phyloP scores from a whole-genome alignment of 2,113 vertebrate species.

The Podocnemis expansa region DNA sequence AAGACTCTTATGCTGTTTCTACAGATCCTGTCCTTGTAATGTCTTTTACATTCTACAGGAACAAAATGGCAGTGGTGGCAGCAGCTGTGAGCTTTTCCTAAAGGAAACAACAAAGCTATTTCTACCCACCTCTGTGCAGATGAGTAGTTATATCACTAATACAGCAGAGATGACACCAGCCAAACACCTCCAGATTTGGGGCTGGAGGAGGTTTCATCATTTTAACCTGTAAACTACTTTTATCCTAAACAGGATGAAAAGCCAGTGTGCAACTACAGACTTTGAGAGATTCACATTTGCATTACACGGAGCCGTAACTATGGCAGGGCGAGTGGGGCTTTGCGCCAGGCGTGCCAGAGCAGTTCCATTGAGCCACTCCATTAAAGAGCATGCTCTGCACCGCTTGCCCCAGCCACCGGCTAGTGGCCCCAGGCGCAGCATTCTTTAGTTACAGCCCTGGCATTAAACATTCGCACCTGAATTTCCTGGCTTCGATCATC shows the following conservation, averaged over 20 bases:
- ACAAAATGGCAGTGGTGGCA: too few relatives aligned
- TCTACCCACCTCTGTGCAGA: background rate
- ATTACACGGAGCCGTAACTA: too few relatives aligned
- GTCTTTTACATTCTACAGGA: background rate
- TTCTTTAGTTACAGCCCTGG: too few relatives aligned
- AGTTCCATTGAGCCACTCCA: too few relatives aligned
- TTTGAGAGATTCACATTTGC: background rate
- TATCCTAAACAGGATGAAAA: background rate
- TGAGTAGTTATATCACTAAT: background rate
- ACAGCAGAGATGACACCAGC: background rate
- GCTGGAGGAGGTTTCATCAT: background rate
- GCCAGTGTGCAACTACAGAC: background rate
- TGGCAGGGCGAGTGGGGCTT: too few relatives aligned
- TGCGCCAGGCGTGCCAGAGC: too few relatives aligned
- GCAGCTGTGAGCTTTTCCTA: too few relatives aligned
- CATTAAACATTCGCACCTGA: background rate
- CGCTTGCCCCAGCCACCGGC: too few relatives aligned
- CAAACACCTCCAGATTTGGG: background rate
- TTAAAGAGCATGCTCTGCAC: too few relatives aligned
- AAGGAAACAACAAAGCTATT: background rate
- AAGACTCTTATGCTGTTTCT: background rate
- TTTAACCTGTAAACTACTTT: background rate
- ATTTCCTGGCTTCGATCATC: background rate
- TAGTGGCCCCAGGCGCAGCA: too few relatives aligned
- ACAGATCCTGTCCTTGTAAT: background rate